phyloP scores from a whole-genome alignment of 2,888 invertebrate species.

The Iselma pallidipennis region DNA sequence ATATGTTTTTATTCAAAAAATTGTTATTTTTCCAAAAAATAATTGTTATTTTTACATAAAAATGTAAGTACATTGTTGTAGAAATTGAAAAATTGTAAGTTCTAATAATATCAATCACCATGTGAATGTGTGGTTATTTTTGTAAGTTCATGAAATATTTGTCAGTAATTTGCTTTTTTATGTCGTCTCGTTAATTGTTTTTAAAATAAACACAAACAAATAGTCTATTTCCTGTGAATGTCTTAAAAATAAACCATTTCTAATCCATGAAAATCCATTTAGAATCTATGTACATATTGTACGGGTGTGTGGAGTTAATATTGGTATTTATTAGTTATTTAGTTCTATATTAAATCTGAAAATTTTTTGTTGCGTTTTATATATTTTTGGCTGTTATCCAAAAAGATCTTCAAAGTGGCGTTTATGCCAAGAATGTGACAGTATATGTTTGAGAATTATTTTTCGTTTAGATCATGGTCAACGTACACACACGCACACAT shows the following conservation, averaged over 20 bases:
- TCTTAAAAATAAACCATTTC: conserved; percentile 7
- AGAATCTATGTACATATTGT: conserved; percentile 3
- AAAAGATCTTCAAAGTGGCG: conserved; percentile 40
- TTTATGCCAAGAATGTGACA: conserved; percentile 57
- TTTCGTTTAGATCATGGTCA: conserved; percentile 46
- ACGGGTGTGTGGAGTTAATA: too few species aligned
- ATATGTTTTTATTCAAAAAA: neutral
- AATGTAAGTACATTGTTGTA: neutral
- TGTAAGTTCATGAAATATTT: neutral
- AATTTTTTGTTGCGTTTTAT: conserved; percentile 35
- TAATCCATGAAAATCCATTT: conserved; percentile 3
- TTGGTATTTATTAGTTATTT: neutral
- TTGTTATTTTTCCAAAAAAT: neutral
- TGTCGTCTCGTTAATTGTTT: neutral
- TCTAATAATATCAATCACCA: too few species aligned
- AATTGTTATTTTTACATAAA: neutral
- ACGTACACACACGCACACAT: conserved; percentile 19
- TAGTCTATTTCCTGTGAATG: conserved; percentile 3
- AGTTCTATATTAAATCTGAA: conserved; percentile 35
- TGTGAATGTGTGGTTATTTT: too few species aligned
- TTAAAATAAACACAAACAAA: neutral
- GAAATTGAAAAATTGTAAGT: neutral
- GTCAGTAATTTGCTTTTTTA: neutral
- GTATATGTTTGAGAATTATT: conserved; percentile 51
- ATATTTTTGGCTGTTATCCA: conserved; percentile 47